Base-by-base conservation (phyloP, 1,140 invertebrate species). In the Camponotus floridanus region DNA sequence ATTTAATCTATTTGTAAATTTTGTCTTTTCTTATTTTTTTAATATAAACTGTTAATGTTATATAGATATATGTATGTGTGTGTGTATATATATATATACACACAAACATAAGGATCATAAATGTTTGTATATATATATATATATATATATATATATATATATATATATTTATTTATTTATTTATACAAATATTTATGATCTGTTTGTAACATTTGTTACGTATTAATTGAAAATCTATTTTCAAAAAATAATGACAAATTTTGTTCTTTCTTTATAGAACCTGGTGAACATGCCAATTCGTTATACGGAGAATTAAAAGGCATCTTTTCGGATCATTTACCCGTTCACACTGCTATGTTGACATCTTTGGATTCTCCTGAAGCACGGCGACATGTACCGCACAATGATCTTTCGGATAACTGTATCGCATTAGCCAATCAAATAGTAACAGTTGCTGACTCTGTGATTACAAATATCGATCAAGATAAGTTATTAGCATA, bases 301-400 rank as follows among this genome's bases (percentile, higher is more conserved):
- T 92, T 99, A 33, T 99, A 98, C 93, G 96, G 97, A 83, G 97
- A 98, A 90, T 92, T 99, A 57, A 93, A 96, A 64, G 94, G 96
- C 62, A 95, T 96, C 61, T 97, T 97, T 94, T 96, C 97, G 11
- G 96, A 97, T 79, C 97, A 98, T 95, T 93, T 98, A 26, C 97
- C 97, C 4, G 95, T 98, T 4, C 97, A 98, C 93, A 96, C 97
- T 71, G 96, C 98, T 5, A 97, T 98, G 94, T 94, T 99, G 51
- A 97, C 97, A 91, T 96, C 96, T 18, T 93, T 98, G 39, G 98
- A 98, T 90, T 95, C 96, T 39, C 51, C 94, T 79, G 92, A 95
- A 90, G 91, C 95, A 89, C 81, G 94, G 92, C 88, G 93, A 88
- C 81, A 96, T 92, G 92, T 96, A 71, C 96, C 96, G 6, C 94